Evolutionary conservation across 2,113 vertebrate species (phyloP).

Genomic region (Onychostoma macrolepis): DNA sequence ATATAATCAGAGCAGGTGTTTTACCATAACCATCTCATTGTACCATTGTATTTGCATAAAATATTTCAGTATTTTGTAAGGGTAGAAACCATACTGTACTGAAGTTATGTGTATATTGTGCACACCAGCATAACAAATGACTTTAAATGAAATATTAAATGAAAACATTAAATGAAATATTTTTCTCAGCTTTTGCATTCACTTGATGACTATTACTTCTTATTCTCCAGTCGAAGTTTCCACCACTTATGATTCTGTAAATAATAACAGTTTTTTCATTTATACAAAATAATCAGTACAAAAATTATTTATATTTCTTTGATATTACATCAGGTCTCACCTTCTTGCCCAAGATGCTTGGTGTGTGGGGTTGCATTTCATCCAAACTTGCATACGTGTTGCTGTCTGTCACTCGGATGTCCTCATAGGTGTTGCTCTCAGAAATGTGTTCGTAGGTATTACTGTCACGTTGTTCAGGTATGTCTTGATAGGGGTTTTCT

Average conservation of each 20-base stretch:
- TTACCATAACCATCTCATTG: neutral
- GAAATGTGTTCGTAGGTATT: slow-evolving; percentile 25
- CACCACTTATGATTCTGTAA: slow-evolving; percentile 50
- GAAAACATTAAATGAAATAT: neutral
- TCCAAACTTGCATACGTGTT: slow-evolving; percentile 42
- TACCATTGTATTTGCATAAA: neutral
- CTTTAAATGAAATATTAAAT: neutral
- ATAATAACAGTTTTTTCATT: neutral
- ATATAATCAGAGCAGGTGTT: neutral
- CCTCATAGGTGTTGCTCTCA: slow-evolving; percentile 35
- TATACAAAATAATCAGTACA: neutral
- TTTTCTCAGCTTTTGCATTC: neutral
- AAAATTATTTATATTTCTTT: neutral
- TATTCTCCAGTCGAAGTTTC: slow-evolving; percentile 38
- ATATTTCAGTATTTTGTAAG: neutral
- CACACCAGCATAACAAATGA: neutral
- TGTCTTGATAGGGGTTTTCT: slow-evolving; percentile 64
- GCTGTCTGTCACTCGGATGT: slow-evolving; percentile 23
- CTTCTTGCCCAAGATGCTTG: slow-evolving; percentile 31
- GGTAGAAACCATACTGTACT: neutral
- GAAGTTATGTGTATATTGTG: neutral
- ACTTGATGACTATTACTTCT: slow-evolving; percentile 20
- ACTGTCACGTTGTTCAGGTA: slow-evolving; percentile 44
- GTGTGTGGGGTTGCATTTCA: slow-evolving; percentile 12
- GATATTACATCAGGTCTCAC: neutral